These are phyloP conservation scores for Channa maculata DNA, from an alignment of 2,113 vertebrate genomes.

Conservation along the genomic window DNA sequence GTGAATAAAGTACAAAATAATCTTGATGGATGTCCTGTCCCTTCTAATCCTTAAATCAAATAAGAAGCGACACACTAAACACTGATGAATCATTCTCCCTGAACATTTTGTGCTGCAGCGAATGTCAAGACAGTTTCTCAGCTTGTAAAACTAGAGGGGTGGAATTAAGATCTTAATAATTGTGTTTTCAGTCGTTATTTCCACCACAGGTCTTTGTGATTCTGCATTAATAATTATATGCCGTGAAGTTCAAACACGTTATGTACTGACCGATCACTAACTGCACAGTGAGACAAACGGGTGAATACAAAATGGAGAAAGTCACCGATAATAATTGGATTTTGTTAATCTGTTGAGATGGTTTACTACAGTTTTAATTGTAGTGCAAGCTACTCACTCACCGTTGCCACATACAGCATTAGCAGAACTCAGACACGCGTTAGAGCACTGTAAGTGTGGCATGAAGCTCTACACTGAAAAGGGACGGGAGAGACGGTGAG, in stretches of 20 bases:
- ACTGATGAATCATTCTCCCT: slow-evolving; percentile 14
- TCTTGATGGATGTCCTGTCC: too few species aligned
- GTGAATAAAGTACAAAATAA: background rate
- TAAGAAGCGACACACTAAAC: background rate
- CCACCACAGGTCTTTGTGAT: background rate
- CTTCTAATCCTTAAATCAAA: background rate
- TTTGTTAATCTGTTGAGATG: too few species aligned
- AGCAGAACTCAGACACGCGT: background rate
- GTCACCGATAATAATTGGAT: too few species aligned
- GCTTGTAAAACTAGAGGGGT: background rate
- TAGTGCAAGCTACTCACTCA: too few species aligned
- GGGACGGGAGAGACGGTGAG: slow-evolving; percentile 19
- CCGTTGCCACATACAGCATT: background rate
- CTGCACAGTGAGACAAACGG: background rate
- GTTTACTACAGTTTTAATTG: too few species aligned
- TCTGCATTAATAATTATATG: background rate
- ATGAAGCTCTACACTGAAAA: slow-evolving; percentile 18
- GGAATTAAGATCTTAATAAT: background rate
- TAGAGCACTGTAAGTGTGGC: too few species aligned
- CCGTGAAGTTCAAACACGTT: background rate
- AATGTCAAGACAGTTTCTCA: background rate
- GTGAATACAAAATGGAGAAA: background rate
- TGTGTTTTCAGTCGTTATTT: background rate
- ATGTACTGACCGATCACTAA: background rate
- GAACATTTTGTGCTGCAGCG: slow-evolving; percentile 3